A percentile compares a stretch with the other conserved stretches of the same genome.
These are phyloP conservation scores for Mareca strepera DNA, from an alignment of 2,797 vertebrate genomes.

Conservation along the genomic window DNA sequence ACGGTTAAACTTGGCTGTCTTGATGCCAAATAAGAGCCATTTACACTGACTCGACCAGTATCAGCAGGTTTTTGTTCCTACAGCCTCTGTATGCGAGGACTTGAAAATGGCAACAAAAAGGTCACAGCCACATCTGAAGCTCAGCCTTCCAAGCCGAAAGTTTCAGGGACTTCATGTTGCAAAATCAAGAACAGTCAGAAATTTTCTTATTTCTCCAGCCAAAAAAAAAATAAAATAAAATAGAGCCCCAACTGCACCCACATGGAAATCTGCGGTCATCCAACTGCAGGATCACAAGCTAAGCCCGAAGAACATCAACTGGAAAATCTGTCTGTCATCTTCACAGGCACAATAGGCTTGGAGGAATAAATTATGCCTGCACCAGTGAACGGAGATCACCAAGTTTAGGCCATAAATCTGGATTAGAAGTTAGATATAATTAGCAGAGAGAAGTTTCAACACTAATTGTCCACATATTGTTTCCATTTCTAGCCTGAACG, in stretches of 20 bases:
- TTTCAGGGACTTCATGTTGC: neutral
- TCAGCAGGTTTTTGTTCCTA: neutral
- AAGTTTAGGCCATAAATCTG: neutral
- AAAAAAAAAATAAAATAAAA: neutral
- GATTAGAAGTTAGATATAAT: neutral
- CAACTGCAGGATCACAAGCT: neutral
- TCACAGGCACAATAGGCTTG: neutral
- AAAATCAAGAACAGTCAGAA: neutral
- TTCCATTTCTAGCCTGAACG: neutral
- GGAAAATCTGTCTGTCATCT: neutral
- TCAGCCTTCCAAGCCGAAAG: neutral
- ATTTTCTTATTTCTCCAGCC: neutral
- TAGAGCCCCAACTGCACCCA: neutral
- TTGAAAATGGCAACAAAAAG: neutral
- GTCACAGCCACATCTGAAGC: neutral
- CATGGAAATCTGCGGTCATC: neutral
- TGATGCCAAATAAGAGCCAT: neutral
- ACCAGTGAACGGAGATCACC: neutral
- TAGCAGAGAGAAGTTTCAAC: neutral
- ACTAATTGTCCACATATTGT: neutral
- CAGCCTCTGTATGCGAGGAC: neutral
- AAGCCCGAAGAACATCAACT: neutral
- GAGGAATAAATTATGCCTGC: neutral
- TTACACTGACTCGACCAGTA: neutral
- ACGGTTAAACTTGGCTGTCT: neutral